A percentile compares a stretch with the other conserved stretches of the same genome.
Conservation (phyloP, 1,140 invertebrate genomes). For the Lepidurus couesii region DNA sequence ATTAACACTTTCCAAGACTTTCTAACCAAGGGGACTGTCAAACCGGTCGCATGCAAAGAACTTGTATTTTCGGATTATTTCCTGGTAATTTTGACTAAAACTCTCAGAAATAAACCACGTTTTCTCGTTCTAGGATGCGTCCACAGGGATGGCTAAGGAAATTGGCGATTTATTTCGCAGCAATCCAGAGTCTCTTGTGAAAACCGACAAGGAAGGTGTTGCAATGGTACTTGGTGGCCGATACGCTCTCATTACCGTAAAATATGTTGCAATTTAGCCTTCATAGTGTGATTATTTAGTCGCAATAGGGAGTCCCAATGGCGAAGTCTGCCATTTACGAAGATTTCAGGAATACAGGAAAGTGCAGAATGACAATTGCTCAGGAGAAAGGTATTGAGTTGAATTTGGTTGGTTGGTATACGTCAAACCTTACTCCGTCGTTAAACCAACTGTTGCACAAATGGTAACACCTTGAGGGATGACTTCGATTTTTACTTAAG, state of each 20-base stretch:
- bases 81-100: neutral
- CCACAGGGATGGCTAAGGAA: neutral
- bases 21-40: neutral
- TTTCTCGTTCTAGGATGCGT: neutral
- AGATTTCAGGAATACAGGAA: neutral
- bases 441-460: neutral
- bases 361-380: neutral
- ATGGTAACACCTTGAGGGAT: neutral
- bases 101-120: neutral
- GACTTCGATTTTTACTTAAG: neutral
- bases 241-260: neutral
- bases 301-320: neutral
- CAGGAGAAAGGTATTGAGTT: neutral
- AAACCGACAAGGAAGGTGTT: neutral
- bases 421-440: neutral
- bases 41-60: neutral
- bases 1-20: neutral
- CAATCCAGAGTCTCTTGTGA: neutral
- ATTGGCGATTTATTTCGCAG: constrained; percentile 12
- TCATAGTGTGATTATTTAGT: too few species aligned
- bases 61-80: neutral
- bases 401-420: neutral
- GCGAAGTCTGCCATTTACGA: neutral
- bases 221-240: neutral
- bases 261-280: neutral